Percentiles rank a stretch among this genome's conserved stretches.
Evolutionary conservation across 2,888 invertebrate genomes (phyloP).

Genomic region (Orthonychiurus folsomi): DNA sequence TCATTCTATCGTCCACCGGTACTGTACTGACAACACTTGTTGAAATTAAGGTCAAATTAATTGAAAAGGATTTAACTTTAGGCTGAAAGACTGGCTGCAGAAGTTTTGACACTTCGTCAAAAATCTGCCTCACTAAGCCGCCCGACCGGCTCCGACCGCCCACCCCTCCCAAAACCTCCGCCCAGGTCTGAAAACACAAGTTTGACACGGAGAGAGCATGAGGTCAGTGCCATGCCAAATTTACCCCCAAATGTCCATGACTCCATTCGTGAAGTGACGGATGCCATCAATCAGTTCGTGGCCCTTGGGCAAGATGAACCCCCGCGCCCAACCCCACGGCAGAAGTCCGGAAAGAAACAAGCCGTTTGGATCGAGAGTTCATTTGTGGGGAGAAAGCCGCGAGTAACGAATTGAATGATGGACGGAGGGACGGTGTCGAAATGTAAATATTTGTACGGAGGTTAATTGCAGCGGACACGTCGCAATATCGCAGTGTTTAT

Average conservation of each 20-base stretch:
- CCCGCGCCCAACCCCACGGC: constrained; percentile 30
- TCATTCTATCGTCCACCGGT: constrained; percentile 38
- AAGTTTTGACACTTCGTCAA: constrained; percentile 27
- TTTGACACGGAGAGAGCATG: constrained; percentile 10
- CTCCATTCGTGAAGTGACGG: constrained; percentile 84
- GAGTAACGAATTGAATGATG: not conserved
- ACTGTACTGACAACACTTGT: too few species aligned
- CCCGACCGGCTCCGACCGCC: constrained; percentile 31
- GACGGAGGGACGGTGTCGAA: not conserved
- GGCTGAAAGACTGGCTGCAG: constrained; percentile 31
- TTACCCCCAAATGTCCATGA: constrained; percentile 49
- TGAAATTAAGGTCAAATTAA: not conserved
- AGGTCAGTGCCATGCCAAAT: constrained; percentile 16
- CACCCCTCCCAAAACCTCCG: constrained; percentile 35
- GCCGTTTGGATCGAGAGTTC: constrained; percentile 86
- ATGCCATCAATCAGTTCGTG: constrained; percentile 49
- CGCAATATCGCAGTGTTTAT: not conserved
- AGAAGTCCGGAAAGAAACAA: constrained; percentile 28
- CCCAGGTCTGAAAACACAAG: constrained; percentile 32
- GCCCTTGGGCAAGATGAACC: constrained; percentile 25
- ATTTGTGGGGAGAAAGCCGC: constrained; percentile 57
- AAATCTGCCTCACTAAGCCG: constrained; percentile 18
- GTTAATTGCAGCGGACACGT: not conserved
- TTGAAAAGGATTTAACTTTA: too few species aligned
- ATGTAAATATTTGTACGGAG: not conserved